These are phyloP conservation scores for Disparrhopalites patrizii DNA, from an alignment of 2,888 invertebrate genomes.

Conservation along the genomic window DNA sequence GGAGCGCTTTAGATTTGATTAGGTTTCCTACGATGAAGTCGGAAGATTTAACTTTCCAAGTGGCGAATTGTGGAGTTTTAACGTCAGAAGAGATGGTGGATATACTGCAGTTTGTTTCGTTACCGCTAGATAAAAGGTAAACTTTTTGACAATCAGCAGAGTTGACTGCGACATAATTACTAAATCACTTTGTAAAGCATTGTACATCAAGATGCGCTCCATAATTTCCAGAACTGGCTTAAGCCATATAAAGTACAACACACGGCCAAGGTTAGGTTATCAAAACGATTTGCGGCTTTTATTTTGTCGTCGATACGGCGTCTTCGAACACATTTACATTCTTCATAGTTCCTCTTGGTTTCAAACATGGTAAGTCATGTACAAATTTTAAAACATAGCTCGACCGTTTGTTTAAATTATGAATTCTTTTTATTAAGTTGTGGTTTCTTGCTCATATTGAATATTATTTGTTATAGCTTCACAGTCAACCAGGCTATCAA, in stretches of 20 bases:
- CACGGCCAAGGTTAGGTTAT: constrained; percentile 1
- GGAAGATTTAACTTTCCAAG: constrained; percentile 19
- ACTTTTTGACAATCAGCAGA: not conserved
- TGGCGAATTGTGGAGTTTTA: constrained; percentile 15
- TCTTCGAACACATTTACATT: constrained; percentile 13
- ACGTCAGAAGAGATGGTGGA: constrained; percentile 18
- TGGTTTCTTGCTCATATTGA: not conserved
- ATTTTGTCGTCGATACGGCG: constrained; percentile 8
- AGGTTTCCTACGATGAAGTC: constrained; percentile 16
- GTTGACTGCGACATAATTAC: no score
- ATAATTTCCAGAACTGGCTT: not conserved
- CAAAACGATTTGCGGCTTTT: constrained; percentile 9
- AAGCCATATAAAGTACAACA: not conserved
- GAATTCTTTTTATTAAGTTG: not conserved
- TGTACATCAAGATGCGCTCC: no score
- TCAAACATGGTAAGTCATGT: constrained; percentile 11
- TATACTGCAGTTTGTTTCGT: constrained; percentile 5
- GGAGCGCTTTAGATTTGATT: constrained; percentile 11
- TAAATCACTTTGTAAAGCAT: no score
- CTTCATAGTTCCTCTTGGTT: constrained; percentile 16
- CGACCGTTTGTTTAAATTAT: not conserved
- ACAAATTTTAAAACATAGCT: not conserved
- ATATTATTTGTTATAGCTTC: constrained; percentile 4
- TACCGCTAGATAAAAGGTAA: constrained; percentile 13
- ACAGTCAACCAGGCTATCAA: not conserved